phyloP scores from a whole-genome alignment of 2,113 vertebrate species.

The Lethenteron camtschaticum region DNA sequence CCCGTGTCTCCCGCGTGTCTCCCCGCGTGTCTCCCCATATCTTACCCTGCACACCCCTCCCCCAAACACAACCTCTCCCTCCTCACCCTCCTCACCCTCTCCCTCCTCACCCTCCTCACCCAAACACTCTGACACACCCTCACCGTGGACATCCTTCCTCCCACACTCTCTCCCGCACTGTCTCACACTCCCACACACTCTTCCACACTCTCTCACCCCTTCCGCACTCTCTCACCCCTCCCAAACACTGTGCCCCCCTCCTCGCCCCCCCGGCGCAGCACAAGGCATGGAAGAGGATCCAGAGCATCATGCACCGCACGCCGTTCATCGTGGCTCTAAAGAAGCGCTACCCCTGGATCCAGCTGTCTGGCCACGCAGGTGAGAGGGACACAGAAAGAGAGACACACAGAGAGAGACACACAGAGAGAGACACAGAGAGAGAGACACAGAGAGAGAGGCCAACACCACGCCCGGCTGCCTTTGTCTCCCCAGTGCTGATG shows the following conservation, averaged over 20 bases:
- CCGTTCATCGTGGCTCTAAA: slow-evolving; percentile 2
- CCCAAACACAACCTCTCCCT: neutral
- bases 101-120: neutral
- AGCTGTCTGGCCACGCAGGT: slow-evolving; percentile 5
- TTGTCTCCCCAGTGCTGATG: no score
- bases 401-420: neutral
- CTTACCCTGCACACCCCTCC: neutral
- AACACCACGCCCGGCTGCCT: no score
- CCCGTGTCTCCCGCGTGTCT: neutral
- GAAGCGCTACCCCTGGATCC: slow-evolving; percentile 5
- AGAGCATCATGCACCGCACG: slow-evolving; percentile 3
- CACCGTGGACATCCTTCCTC: neutral
- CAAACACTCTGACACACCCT: neutral
- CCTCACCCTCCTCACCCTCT: neutral
- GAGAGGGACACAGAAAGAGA: slow-evolving; percentile 2
- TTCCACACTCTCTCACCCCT: neutral
- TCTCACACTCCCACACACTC: neutral
- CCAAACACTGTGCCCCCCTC: neutral
- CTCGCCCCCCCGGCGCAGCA: neutral
- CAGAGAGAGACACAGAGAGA: neutral
- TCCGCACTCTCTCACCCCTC: neutral
- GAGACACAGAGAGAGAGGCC: neutral
- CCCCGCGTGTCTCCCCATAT: neutral
- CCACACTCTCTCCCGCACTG: neutral
- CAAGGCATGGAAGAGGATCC: neutral